Evolutionary conservation across 2,113 vertebrate species (phyloP).

Genomic region (Stictonetta naevosa): DNA sequence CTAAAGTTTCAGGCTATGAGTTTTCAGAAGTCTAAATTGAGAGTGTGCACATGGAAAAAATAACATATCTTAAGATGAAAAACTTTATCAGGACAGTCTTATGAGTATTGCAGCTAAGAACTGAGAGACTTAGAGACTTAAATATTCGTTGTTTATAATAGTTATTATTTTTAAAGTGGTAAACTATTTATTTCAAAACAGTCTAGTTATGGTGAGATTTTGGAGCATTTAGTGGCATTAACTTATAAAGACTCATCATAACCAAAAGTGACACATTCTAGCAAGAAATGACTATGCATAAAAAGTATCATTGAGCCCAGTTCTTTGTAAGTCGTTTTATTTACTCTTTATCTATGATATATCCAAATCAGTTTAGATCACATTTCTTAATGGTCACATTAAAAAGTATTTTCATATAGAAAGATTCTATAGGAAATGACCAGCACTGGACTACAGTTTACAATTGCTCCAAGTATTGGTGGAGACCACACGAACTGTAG

Average conservation of each 20-base stretch:
- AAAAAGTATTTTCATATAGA: background rate
- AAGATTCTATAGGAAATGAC: background rate
- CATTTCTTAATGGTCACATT: background rate
- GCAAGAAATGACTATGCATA: background rate
- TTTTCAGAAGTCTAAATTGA: background rate
- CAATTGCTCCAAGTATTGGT: background rate
- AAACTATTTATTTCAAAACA: background rate
- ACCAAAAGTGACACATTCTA: background rate
- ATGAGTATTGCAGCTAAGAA: background rate
- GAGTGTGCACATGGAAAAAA: background rate
- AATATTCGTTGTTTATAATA: background rate
- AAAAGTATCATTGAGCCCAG: background rate
- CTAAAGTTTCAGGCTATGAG: background rate
- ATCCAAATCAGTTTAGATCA: background rate
- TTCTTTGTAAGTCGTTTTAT: background rate
- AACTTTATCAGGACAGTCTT: background rate
- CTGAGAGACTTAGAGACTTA: background rate
- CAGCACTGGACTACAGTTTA: background rate
- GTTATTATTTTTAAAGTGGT: background rate
- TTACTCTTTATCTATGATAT: background rate
- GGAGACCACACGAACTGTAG: background rate
- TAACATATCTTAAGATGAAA: background rate
- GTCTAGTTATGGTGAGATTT: background rate
- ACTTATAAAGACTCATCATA: background rate
- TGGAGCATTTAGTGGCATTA: background rate